Evolutionary conservation across 30 jellyfish, hydroid and myxozoan genomes (phyloP), one percentile per base, ranked within the genome.

Genomic region (Catostylus mosaicus): DNA sequence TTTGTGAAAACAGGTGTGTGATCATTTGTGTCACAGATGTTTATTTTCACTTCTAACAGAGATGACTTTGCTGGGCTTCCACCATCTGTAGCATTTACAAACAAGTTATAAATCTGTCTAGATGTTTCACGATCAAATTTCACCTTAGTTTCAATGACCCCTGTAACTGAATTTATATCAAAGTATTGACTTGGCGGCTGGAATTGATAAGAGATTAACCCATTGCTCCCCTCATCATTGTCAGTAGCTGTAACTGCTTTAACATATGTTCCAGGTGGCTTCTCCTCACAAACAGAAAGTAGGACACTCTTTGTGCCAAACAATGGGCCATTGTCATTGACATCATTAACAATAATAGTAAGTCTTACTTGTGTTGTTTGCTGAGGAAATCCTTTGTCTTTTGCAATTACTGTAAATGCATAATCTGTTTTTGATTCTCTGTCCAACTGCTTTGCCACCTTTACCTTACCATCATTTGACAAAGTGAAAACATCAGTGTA

Each of bases 141-240:
- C 1, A 54, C 84, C 26, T 62, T 75, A 3, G 97, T 75, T 71
- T 71, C 80, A n/a, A 95, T 85, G 31, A 84, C 77, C n/a, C 99
- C 94, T 10, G 91, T 89, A 37, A 56, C 79, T 8, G 93, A 56
- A 43, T 84, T 64, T 11, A 88, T 80, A 32, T 62, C 74, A 80
- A 95, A 95, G 29, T 70, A 47, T 18, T 40, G 89, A 56, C 89
- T 87, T 2, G 62, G 65, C 1, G 88, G 85, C 57, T 73, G 89
- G 12, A 89, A 75, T n/a, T 65, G 50, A 67, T 83, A 95, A 20
- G 90, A 85, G 30, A 95, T 68, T 14, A 80, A 35, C 3, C 97
- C 97, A 83, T 89, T 95, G 35, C 85, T 52, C 7, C 99, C 97
- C n/a, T 76, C 83, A 73, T 95, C 99, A 24, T 56, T 65, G 46